phyloP scores from a whole-genome alignment of 2,888 invertebrate genomes.

The Sarcophaga caerulescens region DNA sequence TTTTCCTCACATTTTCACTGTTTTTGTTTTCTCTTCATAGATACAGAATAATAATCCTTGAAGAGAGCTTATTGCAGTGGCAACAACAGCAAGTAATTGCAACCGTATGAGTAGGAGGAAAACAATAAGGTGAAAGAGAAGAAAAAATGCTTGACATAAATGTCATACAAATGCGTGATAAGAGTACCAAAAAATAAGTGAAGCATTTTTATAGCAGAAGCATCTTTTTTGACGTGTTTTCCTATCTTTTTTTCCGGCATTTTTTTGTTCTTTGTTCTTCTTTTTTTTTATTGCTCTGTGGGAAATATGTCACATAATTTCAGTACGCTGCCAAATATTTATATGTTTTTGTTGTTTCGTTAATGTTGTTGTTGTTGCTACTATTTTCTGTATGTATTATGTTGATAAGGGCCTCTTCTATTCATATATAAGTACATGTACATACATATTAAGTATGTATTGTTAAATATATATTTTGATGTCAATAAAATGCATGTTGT shows the following conservation, averaged over 20 bases:
- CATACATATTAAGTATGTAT: too few relatives aligned
- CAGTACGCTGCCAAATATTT: conserved; percentile 21
- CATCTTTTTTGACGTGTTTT: conserved; percentile 45
- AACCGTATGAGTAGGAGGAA: neutral
- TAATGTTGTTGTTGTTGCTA: neutral
- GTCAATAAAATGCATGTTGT: too few relatives aligned
- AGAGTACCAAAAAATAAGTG: conserved; percentile 45
- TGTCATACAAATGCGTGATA: conserved; percentile 65
- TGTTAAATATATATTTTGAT: too few relatives aligned
- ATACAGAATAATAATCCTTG: conserved; percentile 35
- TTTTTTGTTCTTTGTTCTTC: conserved; percentile 10
- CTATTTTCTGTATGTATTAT: neutral
- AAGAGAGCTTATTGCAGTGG: conserved; percentile 6
- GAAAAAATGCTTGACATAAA: conserved; percentile 58
- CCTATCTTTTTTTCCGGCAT: neutral
- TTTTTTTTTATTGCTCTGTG: neutral
- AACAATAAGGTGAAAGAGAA: neutral
- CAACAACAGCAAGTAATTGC: neutral
- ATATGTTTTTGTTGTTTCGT: conserved; percentile 3
- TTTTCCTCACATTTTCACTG: neutral
- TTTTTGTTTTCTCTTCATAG: conserved; percentile 31
- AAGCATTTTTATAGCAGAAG: conserved; percentile 38
- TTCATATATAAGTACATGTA: too few relatives aligned
- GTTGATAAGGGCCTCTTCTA: too few relatives aligned
- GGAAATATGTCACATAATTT: conserved; percentile 55